Conservation (phyloP, 2,888 invertebrate species). For the Eupithecia centaureata region DNA sequence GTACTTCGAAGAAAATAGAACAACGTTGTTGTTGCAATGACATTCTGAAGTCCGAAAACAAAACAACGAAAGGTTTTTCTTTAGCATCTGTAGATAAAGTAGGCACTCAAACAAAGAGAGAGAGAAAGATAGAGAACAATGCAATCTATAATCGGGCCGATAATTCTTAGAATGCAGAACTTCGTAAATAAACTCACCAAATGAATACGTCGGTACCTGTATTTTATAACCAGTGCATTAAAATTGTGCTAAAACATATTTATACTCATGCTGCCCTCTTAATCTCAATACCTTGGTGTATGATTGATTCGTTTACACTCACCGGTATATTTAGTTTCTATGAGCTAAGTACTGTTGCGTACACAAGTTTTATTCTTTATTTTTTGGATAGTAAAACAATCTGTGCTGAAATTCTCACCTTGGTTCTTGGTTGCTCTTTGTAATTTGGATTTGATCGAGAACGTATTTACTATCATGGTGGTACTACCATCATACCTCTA, state of each 20-base stretch:
- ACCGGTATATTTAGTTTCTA: conserved; percentile 36
- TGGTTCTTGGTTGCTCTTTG: not conserved
- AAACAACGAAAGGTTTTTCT: not conserved
- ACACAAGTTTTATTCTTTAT: conserved; percentile 30
- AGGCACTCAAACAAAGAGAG: not conserved
- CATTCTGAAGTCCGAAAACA: not conserved
- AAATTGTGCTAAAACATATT: conserved; percentile 47
- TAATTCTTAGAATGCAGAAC: not conserved
- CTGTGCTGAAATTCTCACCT: not conserved
- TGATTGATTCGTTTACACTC: conserved; percentile 63
- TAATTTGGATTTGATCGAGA: not conserved
- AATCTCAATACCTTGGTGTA: conserved; percentile 61
- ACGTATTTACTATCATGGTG: not conserved
- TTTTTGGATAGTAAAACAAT: not conserved
- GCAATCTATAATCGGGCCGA: not conserved
- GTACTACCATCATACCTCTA: not conserved
- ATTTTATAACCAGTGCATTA: conserved; percentile 44
- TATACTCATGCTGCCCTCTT: conserved; percentile 67
- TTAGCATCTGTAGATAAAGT: not conserved
- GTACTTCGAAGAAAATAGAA: no score
- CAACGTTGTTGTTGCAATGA: not conserved
- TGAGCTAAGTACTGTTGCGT: conserved; percentile 41
- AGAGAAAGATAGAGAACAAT: not conserved
- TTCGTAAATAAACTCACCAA: not conserved
- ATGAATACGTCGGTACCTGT: not conserved